Percentiles rank a stretch among this genome's conserved stretches.
phyloP scores from a whole-genome alignment of 2,888 invertebrate genomes.

The Apamea crenata region DNA sequence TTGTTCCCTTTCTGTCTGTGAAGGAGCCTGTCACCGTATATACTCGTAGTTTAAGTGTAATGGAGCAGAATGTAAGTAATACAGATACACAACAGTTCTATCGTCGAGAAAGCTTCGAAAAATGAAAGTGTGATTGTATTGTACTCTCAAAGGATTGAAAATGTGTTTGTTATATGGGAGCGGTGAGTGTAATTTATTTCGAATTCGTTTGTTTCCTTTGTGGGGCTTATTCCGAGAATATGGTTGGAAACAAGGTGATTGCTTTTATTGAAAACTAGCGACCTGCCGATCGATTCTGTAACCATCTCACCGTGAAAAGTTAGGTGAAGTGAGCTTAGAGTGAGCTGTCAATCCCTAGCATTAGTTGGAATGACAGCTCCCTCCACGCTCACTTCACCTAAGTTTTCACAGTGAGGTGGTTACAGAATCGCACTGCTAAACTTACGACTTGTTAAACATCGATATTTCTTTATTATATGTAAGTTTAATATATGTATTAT shows the following conservation, averaged over 20 bases:
- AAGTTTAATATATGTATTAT: not conserved
- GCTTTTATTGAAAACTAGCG: not conserved
- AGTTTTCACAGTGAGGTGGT: no score
- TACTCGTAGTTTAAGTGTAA: slow-evolving; percentile 21
- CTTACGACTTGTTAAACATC: no score
- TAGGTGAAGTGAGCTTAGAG: no score
- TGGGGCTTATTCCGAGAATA: slow-evolving; percentile 18
- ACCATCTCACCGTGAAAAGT: no score
- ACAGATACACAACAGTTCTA: slow-evolving; percentile 33
- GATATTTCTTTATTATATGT: no score
- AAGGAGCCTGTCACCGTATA: slow-evolving; percentile 21
- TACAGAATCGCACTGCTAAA: no score
- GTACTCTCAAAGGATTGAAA: slow-evolving; percentile 33
- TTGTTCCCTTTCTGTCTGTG: slow-evolving; percentile 3
- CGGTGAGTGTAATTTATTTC: slow-evolving; percentile 27
- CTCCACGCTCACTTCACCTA: no score
- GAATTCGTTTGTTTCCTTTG: slow-evolving; percentile 14
- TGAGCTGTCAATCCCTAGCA: no score
- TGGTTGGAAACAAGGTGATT: slow-evolving; percentile 9
- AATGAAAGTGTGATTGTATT: slow-evolving; percentile 24
- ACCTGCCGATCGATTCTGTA: not conserved
- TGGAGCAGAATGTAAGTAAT: slow-evolving; percentile 29
- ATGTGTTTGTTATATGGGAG: slow-evolving; percentile 14
- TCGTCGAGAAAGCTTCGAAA: slow-evolving; percentile 18
- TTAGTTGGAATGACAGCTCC: no score